phyloP scores from a whole-genome alignment of 2,888 invertebrate genomes.

The Lepidocyrtinus sp. region DNA sequence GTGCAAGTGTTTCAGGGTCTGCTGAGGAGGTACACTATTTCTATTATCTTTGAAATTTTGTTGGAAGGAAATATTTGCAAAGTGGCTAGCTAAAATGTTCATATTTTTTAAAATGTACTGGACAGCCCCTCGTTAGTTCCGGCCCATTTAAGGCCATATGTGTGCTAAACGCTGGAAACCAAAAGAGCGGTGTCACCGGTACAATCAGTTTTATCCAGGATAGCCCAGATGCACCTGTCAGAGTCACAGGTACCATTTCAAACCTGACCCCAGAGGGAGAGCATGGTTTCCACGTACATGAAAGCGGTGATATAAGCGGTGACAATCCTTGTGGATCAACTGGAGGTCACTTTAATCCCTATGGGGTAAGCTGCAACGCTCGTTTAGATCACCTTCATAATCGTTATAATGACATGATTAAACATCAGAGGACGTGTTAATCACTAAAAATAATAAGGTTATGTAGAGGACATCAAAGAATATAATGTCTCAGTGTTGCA shows the following conservation, averaged over 20 bases:
- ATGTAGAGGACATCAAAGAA: background rate
- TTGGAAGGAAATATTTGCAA: no score
- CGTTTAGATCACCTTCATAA: no score
- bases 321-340: slow-evolving; percentile 55
- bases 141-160: slow-evolving; percentile 19
- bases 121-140: background rate
- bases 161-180: slow-evolving; percentile 41
- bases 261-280: slow-evolving; percentile 55
- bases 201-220: slow-evolving; percentile 49
- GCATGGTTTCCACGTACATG: slow-evolving; percentile 68
- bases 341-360: slow-evolving; percentile 62
- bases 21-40: no score
- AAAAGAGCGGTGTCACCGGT: slow-evolving; percentile 30
- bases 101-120: no score
- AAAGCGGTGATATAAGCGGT: slow-evolving; percentile 60
- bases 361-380: slow-evolving; percentile 47
- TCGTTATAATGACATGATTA: background rate
- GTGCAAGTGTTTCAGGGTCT: slow-evolving; percentile 38
- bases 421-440: background rate
- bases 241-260: slow-evolving; percentile 53
- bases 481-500: no score
- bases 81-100: no score
- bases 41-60: no score
- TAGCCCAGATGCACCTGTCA: slow-evolving; percentile 50
- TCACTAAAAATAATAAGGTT: background rate